Percentiles rank a stretch among this genome's conserved stretches.
These are phyloP conservation scores for Euura lappo DNA, from an alignment of 1,140 invertebrate species.

Conservation along the genomic window DNA sequence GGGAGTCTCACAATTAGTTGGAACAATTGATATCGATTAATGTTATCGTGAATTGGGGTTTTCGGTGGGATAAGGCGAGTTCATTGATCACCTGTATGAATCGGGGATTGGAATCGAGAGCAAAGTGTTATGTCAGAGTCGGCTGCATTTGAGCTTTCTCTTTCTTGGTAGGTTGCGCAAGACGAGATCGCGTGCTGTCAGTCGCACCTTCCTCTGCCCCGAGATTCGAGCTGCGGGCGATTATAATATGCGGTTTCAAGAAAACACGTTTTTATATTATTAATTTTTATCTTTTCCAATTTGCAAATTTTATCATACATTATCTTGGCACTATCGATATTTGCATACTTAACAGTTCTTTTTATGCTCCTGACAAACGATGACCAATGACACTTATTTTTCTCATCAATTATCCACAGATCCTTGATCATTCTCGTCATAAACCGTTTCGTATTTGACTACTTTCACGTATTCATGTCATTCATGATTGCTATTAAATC, in stretches of 20 bases:
- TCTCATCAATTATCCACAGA: too few relatives aligned
- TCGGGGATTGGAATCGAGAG: not conserved
- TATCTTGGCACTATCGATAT: too few relatives aligned
- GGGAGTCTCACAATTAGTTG: not conserved
- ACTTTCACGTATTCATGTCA: too few relatives aligned
- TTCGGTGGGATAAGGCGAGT: not conserved
- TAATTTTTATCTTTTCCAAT: too few relatives aligned
- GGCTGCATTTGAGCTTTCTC: constrained; percentile 1
- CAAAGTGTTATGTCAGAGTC: constrained; percentile 6
- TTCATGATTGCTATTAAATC: too few relatives aligned
- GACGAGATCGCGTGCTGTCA: constrained; percentile 1
- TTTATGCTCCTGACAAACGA: too few relatives aligned
- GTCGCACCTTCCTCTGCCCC: not conserved
- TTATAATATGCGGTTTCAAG: not conserved
- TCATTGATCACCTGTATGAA: not conserved
- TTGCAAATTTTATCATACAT: too few relatives aligned
- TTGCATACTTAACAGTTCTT: too few relatives aligned
- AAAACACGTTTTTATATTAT: too few relatives aligned
- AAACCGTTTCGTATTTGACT: too few relatives aligned
- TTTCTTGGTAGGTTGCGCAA: not conserved
- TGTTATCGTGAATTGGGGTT: not conserved
- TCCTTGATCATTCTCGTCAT: too few relatives aligned
- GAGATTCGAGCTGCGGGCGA: not conserved
- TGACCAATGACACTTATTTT: too few relatives aligned
- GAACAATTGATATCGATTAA: not conserved